Evolutionary conservation across 2,888 invertebrate species (phyloP), one percentile per base, ranked within the genome.

Genomic region (Galerucella nymphaeae): DNA sequence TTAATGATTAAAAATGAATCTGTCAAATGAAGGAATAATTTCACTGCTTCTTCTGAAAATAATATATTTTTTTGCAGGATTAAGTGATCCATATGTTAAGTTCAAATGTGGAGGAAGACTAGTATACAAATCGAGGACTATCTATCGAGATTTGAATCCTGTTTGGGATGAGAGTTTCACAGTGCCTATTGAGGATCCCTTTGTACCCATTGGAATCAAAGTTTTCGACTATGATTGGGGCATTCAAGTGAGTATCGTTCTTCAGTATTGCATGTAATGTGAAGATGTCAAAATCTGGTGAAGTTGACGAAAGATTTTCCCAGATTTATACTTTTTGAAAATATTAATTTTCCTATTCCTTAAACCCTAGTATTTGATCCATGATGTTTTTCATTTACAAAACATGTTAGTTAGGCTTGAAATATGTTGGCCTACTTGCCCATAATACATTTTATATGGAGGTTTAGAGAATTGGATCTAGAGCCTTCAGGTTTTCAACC

Each of bases 181-280:
- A 10, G 91, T 98, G 80, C 95, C 96, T 61, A 91, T 97, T 75
- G 96, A 97, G 87, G 97, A 98, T 88, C 93, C 96, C 0, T 96
- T 96, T 82, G 91, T 91, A 82, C 93, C 94, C 1, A 91, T 98
- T 61, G 91, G 93, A 80, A 90, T 97, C 74, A 96, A 97, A 91
- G 98, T 98, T 8, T 98, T 95, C 85, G 99, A 99, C 88, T 98
- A 98, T 86, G 99, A 99, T 85, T 97, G 98, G 94, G 98, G 97
- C 42, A 90, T 97, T 58, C 87, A 87, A 84, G 87, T 86, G 81
- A 78, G 74, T 64, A 13, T 23, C 30, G 48, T 58, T 71, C 66
- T 65, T 41, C 38, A 68, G 20, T 42, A 61, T 62, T 61, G 6
- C 23, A 2, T 59, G 14, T 57, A 18, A 59, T 30, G 11, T 59